Evolutionary conservation across 2,888 invertebrate genomes (phyloP), one percentile per base, ranked within the genome.

Genomic region (Nymphalis urticae): DNA sequence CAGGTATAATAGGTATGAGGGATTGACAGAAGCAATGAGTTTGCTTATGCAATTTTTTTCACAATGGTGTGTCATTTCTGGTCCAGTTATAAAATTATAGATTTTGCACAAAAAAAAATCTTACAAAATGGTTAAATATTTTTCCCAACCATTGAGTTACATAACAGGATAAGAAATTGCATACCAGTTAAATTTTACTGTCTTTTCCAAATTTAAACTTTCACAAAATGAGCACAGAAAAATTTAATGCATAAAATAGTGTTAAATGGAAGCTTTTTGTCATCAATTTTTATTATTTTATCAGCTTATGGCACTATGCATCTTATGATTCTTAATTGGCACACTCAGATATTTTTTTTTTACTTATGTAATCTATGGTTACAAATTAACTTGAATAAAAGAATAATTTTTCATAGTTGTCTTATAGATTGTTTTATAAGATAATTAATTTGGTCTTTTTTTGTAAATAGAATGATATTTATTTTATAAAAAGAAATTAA

Each of bases 1-100:
- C 91, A 96, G 96, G 96, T 96, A 95, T 93, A 94, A 93, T 94
- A 95, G 94, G 94, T 95, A 95, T 93, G 94, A 83, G 92, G 95
- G 94, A 94, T 93, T 84, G 83, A 90, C 93, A 83, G 90, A 90
- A 83, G 77, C 81, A 92, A 92, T 93, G 93, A 92, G 92, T 89
- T 89, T 85, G 81, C 82, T 78, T 77, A 64, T 71, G 62, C 50
- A 50, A 48, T 71, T 61, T 61, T 69, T 75, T 72, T 78, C 75
- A 75, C 77, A 73, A 62, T 74, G 76, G 76, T 76, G 74, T 75
- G 73, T 76, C 72, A 78, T 82, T 81, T 80, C 75, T 79, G 71
- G 71, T 73, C 62, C 54, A 47, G 27, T 53, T 47, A 16, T 27
- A 16, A 24, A 16, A 24, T 13, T 24, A 16, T 24, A 47, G 50